Conservation (phyloP, 2,888 invertebrate species). For the Schizaphis graminum region DNA sequence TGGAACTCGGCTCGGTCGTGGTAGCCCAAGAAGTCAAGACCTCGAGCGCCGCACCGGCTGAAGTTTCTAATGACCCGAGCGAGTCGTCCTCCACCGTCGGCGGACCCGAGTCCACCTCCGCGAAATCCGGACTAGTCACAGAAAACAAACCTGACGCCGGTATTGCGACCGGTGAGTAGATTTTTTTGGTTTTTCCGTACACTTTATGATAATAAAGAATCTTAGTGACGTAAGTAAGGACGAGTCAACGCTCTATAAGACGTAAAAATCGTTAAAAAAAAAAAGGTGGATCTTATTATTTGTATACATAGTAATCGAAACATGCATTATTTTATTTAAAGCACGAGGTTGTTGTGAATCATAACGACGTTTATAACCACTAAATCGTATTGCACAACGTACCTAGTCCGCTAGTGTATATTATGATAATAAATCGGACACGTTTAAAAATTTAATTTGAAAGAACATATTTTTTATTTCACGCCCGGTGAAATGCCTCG, state of each 20-base stretch:
- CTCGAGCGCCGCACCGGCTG: not conserved
- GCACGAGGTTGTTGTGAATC: too few species aligned
- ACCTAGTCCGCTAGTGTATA: too few species aligned
- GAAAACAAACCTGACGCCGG: not conserved
- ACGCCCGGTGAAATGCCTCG: not conserved
- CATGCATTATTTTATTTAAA: too few species aligned
- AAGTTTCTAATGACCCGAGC: not conserved
- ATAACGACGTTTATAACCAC: too few species aligned
- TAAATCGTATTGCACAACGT: too few species aligned
- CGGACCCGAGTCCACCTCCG: not conserved
- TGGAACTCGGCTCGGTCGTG: not conserved
- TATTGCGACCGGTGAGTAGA: not conserved
- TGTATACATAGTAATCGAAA: too few species aligned
- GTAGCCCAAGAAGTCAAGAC: not conserved
- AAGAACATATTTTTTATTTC: not conserved
- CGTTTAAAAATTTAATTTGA: not conserved
- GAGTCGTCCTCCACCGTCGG: not conserved
- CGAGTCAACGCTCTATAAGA: too few species aligned
- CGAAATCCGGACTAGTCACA: constrained; percentile 16
- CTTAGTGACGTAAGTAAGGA: too few species aligned
- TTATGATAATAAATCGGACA: not conserved
- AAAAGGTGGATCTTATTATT: too few species aligned
- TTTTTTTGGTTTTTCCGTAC: not conserved
- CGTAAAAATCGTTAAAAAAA: too few species aligned
- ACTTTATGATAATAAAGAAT: not conserved